Evolutionary conservation across 1,140 invertebrate species (phyloP), one percentile per base, ranked within the genome.

Genomic region (Paraescarpia echinospica): DNA sequence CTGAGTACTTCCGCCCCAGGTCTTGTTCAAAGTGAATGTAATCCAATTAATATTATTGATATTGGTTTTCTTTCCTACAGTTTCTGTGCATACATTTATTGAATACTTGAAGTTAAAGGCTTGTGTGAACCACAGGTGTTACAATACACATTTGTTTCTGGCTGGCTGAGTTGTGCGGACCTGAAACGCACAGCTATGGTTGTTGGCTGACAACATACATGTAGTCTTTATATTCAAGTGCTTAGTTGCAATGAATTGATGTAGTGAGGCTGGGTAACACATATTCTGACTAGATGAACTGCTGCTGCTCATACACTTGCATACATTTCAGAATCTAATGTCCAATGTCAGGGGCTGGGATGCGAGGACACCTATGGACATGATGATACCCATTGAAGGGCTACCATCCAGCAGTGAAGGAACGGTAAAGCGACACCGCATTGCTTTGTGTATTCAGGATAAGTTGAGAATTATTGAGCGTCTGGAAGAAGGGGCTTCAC

Each of bases 391-490:
- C 27, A 18, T 77, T 22, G 22, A 77, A 77, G 59, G 59, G 27
- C 4, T 77, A 31, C 59, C 59, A 14, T 77, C 59, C 27, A 77
- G 59, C 59, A 77, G 27, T 77, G 59, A 77, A 77, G 59, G 59
- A 77, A 27, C 59, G 27, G 59, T 77, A 31, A 90, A 90, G 27
- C 34, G 90, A 90, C 34, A 90, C 14, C 34, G 35, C 18, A 90
- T 41, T 90, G 90, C 35, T 22, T 22, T 90, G n/a, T 35, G 34
- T 35, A 90, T 90, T 90, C 34, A 90, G 35, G 90, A 90, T 31
- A 90, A 90, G 90, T 41, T 90, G 90, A 41, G n/a, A 35, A 90
- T 90, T 33, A 41, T 90, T 34, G 34, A 41, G n/a, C 90, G 90
- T 22, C 35, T 90, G 1, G 90, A 90, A 90, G 90, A 41, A 35